Base-by-base conservation (phyloP, 2,113 vertebrate genomes). In the Porphyrio hochstetteri region DNA sequence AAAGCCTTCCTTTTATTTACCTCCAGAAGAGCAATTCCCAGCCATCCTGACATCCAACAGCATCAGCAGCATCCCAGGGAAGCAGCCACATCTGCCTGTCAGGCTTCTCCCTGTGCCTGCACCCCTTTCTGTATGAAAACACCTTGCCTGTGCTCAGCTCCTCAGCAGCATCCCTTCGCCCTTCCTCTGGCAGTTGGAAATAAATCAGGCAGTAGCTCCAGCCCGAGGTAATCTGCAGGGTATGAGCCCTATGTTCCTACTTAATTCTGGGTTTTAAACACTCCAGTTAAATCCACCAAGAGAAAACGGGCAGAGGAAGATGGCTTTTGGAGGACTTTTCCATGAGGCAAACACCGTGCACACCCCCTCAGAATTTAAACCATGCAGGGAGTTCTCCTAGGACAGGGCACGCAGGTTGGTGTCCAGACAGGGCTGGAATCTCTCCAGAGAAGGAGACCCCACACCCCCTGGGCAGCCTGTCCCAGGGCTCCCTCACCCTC, bases 281-380 rank as follows among this genome's bases (percentile, higher is more conserved):
- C 53, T 50, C 23, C 57, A 13, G 46, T 38, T 63, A 68, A 86
- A 55, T 33, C 17, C 67, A 78, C 28, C 31, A 11, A 7, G 52
- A 57, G 55, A 25, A 88, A 81, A 93, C 0, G 9, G 63, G 11
- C 55, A 78, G 35, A 44, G 10, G 24, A 57, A 53, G 50, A 69
- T 20, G 14, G 14, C 28, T 74, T 86, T 77, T 50, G 5, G 29
- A 74, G 80, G 24, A 31, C 35, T 28, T n/a, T n/a, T 28, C 76
- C 13, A 3, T n/a, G 10, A 80, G 59, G 21, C 71, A 55, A 38
- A 33, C 14, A 12, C 44, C 8, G 10, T 11, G n/a, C 1, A 0
- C 8, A 38, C 67, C 18, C 3, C 35, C 31, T 23, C 60, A 82
- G 18, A 28, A 59, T 44, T 44, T 53, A 57, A 4, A 2, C 35